Evolutionary conservation across 2,888 invertebrate species (phyloP), one percentile per base, ranked within the genome.

Genomic region (Theretra japonica): DNA sequence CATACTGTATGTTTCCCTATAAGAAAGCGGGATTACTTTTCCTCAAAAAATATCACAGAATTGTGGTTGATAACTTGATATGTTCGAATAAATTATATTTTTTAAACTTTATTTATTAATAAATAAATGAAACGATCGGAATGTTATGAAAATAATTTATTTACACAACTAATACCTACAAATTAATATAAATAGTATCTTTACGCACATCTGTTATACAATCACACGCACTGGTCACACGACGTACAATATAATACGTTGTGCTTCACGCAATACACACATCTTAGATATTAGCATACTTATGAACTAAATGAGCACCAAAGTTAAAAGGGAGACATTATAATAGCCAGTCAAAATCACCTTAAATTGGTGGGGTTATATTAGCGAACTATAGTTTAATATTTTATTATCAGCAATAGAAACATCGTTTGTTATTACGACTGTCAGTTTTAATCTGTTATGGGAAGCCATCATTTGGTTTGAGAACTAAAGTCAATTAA

Each of bases 141-240:
- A 58, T 48, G 68, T 71, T 68, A 28, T 58, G 65, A 58, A 73
- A 73, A 71, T 74, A 71, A 84, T 93, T 92, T 93, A 94, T 94
- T 93, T 94, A 94, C 93, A 94, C 82, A 82, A 85, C 86, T 89
- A 86, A 82, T 75, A 82, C 82, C 92, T 91, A 91, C 80, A 21
- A 69, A 56, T 53, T n/a, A 85, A 83, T 82, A 90, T 89, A 90
- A 91, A 90, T 90, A 91, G 84, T 79, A 79, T 73, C 78, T 74
- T 75, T 75, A 76, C 75, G 41, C 77, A 76, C 73, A 71, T 73
- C 70, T 74, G 77, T 59, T 77, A 72, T 77, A 72, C 76, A 79
- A 77, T 73, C 76, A 77, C 71, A 72, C 69, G 50, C 73, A 75
- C 73, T 71, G 72, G 75, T 74, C 72, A 76, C 74, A 80, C 8